Evolutionary conservation across 1,140 invertebrate genomes (phyloP).

Genomic region (Heliothis subflexa): DNA sequence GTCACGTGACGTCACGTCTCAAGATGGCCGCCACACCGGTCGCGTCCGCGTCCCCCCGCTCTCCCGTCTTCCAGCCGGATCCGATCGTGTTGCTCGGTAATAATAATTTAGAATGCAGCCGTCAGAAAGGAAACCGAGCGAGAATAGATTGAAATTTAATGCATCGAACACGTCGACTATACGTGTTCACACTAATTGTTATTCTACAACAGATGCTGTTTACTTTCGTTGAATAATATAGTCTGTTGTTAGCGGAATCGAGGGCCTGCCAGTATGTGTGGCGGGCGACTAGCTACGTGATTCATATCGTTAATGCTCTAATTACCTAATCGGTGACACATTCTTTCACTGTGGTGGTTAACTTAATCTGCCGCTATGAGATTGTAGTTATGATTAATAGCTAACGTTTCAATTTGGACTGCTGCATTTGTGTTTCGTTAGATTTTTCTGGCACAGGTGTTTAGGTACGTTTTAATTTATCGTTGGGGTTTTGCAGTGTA

Average conservation of each 20-base stretch:
- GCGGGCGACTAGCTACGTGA: conserved; percentile 55
- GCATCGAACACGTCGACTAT: conserved; percentile 75
- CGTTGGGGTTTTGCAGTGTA: not conserved
- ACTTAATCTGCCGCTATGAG: not conserved
- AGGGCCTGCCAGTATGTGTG: conserved; percentile 53
- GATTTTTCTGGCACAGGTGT: not conserved
- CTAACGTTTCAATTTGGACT: not conserved
- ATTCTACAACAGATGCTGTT: conserved; percentile 82
- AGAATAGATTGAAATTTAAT: conserved; percentile 85
- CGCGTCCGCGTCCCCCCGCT: conserved; percentile 65
- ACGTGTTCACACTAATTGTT: conserved; percentile 80
- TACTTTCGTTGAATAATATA: conserved; percentile 83
- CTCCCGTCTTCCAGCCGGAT: conserved; percentile 79
- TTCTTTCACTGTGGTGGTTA: not conserved
- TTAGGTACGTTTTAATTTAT: not conserved
- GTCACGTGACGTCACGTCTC: conserved; percentile 86
- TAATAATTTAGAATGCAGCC: conserved; percentile 83
- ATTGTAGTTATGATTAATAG: not conserved
- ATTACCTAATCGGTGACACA: conserved; percentile 38
- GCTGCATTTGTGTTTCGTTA: not conserved
- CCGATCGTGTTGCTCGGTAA: conserved; percentile 75
- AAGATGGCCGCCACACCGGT: conserved; percentile 84
- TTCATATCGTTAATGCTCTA: conserved; percentile 59
- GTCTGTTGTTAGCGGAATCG: conserved; percentile 70
- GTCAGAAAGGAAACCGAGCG: conserved; percentile 81